These are phyloP conservation scores for Archips crataeganus DNA, from an alignment of 2,888 invertebrate genomes.

Conservation along the genomic window DNA sequence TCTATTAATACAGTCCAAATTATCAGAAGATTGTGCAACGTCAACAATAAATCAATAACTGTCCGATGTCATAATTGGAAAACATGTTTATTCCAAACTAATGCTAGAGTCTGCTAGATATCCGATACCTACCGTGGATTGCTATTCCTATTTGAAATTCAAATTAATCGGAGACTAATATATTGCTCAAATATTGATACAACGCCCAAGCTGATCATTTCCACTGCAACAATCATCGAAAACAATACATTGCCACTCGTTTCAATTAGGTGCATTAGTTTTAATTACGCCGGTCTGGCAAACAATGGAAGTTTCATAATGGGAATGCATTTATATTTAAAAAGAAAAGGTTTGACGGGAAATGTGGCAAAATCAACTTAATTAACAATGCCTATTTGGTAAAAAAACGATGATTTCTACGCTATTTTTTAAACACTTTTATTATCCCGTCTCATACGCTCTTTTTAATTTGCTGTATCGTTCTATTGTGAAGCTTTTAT, in stretches of 20 bases:
- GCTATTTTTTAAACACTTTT: background rate
- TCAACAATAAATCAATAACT: too few relatives aligned
- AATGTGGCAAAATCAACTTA: too few relatives aligned
- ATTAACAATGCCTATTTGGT: background rate
- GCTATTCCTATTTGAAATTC: slow-evolving; percentile 1
- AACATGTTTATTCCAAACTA: background rate
- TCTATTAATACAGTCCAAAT: too few relatives aligned
- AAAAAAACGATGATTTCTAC: background rate
- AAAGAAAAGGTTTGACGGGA: background rate
- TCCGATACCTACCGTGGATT: background rate
- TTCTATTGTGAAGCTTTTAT: background rate
- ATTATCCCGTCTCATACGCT: background rate
- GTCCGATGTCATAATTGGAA: background rate
- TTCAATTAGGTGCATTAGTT: slow-evolving; percentile 16
- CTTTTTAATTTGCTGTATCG: background rate
- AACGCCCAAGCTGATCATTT: slow-evolving; percentile 11
- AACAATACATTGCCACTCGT: background rate
- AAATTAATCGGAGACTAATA: background rate
- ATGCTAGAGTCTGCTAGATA: background rate
- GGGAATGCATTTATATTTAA: background rate
- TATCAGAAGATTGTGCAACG: too few relatives aligned
- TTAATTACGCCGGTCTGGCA: background rate
- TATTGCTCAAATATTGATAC: slow-evolving; percentile 1
- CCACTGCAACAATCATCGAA: background rate
- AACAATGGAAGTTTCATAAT: background rate